Evolutionary conservation across 2,888 invertebrate genomes (phyloP).

Genomic region (Eilema sororculum): DNA sequence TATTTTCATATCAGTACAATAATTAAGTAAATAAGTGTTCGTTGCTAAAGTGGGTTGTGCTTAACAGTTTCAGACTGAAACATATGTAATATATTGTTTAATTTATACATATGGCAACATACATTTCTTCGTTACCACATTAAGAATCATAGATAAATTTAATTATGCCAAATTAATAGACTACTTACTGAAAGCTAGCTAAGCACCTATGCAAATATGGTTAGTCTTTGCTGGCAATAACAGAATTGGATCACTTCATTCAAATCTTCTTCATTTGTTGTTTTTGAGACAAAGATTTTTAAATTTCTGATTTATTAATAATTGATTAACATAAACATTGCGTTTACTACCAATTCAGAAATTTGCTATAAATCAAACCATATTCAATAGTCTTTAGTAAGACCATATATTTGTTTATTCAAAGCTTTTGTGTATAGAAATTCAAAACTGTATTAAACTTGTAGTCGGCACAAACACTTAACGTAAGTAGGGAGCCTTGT

Average conservation of each 20-base stretch:
- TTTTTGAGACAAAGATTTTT: too few species aligned
- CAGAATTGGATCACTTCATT: not conserved
- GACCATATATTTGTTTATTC: too few species aligned
- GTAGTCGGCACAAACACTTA: constrained; percentile 31
- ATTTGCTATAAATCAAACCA: not conserved
- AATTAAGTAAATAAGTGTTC: not conserved
- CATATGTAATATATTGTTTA: too few species aligned
- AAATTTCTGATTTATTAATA: too few species aligned
- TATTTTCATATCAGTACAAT: not conserved
- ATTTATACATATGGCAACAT: not conserved
- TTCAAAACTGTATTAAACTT: constrained; percentile 21
- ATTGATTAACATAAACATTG: not conserved
- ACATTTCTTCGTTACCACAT: not conserved
- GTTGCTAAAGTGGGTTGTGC: not conserved
- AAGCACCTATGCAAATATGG: not conserved
- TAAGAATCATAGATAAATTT: not conserved
- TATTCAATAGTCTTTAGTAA: not conserved
- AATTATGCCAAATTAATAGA: not conserved
- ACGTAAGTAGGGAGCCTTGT: constrained; percentile 32
- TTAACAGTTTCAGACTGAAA: not conserved
- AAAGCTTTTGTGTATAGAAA: not conserved
- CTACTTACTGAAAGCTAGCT: not conserved
- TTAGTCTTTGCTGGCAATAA: too few species aligned
- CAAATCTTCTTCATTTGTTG: too few species aligned
- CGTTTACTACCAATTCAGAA: too few species aligned